A percentile compares a stretch with the other conserved stretches of the same genome.
phyloP scores from a whole-genome alignment of 2,797 vertebrate species.

The Chelonia mydas region DNA sequence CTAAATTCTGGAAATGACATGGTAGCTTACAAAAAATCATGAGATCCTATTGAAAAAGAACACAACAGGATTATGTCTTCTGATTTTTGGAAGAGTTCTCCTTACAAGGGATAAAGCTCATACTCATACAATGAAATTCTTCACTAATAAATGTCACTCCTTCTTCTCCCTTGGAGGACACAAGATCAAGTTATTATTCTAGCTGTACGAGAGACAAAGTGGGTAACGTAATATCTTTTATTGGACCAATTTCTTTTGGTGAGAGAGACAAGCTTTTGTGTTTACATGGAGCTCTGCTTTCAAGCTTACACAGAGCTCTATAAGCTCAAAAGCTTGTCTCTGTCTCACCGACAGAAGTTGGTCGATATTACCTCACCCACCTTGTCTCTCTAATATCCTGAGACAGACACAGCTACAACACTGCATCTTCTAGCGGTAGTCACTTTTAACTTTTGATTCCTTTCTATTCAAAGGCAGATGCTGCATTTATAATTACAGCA shows the following conservation, averaged over 20 bases:
- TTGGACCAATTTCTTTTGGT: too few relatives aligned
- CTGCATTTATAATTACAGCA: constrained; percentile 38
- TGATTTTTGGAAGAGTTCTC: neutral
- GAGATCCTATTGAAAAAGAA: neutral
- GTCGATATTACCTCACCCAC: too few relatives aligned
- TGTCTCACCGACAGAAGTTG: too few relatives aligned
- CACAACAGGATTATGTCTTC: neutral
- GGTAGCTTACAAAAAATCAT: neutral
- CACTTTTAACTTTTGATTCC: constrained; percentile 28
- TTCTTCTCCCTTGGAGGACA: constrained; percentile 4
- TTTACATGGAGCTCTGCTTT: too few relatives aligned
- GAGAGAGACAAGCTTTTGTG: too few relatives aligned
- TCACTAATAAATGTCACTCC: neutral
- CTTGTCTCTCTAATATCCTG: too few relatives aligned
- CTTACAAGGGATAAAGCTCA: too few relatives aligned
- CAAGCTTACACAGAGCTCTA: too few relatives aligned
- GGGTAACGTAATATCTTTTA: too few relatives aligned
- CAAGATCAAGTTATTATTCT: constrained; percentile 45
- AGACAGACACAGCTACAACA: too few relatives aligned
- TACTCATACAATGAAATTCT: neutral
- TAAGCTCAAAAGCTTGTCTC: too few relatives aligned
- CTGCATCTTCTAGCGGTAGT: neutral
- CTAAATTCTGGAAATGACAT: neutral
- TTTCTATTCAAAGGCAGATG: constrained; percentile 23
- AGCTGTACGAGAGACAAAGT: neutral